These are phyloP conservation scores for Patella ulyssiponensis DNA, from an alignment of 2,888 invertebrate species.

Conservation along the genomic window DNA sequence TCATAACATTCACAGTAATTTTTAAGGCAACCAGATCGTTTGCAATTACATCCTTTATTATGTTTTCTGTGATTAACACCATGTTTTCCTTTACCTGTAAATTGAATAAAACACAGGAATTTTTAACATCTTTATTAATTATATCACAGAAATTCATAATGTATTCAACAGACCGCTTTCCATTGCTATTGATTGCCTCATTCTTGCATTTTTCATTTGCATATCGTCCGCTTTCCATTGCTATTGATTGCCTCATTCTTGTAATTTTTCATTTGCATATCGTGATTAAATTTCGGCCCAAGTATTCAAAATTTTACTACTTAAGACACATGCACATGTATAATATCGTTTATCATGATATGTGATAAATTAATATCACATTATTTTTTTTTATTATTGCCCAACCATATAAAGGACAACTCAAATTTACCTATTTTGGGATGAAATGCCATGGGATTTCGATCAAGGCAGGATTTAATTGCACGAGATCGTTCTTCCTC, in stretches of 20 bases:
- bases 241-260: too few relatives aligned
- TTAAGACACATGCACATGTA: too few relatives aligned
- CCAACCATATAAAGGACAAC: constrained; percentile 1
- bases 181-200: too few relatives aligned
- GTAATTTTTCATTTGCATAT: neutral
- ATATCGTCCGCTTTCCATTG: too few relatives aligned
- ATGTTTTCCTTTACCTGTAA: constrained; percentile 73
- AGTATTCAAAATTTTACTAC: too few relatives aligned
- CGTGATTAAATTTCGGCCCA: neutral
- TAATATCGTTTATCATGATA: neutral
- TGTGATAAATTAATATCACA: neutral
- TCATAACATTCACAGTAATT: constrained; percentile 99
- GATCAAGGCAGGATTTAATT: constrained; percentile 92
- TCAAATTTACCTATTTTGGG: constrained; percentile 92
- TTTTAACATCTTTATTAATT: constrained; percentile 3
- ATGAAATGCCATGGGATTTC: constrained; percentile 98
- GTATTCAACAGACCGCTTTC: too few relatives aligned
- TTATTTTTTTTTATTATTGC: neutral
- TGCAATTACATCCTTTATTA: constrained; percentile 99
- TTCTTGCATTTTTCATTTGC: too few relatives aligned
- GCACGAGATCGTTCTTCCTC: constrained; percentile 95
- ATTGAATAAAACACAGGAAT: neutral
- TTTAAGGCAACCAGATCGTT: constrained; percentile 96
- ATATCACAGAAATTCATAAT: neutral
- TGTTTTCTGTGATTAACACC: constrained; percentile 89